Percentiles rank a stretch among this genome's conserved stretches.
phyloP scores from a whole-genome alignment of 2,888 invertebrate genomes.

The Argyresthia goedartella region DNA sequence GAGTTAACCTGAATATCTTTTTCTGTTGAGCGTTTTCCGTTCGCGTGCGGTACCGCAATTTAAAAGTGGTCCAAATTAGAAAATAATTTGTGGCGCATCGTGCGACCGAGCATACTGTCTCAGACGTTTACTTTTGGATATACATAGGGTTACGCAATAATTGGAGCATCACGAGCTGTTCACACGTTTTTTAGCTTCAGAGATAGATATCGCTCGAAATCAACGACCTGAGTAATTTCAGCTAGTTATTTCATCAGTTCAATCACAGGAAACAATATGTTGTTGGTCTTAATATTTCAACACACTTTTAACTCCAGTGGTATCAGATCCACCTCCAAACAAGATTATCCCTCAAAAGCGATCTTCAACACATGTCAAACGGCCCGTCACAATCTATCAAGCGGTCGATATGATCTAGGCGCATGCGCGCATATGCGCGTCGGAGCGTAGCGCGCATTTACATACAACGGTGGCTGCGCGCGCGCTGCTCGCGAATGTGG shows the following conservation, averaged over 20 bases:
- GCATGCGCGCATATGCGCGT: constrained; percentile 11
- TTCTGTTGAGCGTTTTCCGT: constrained; percentile 49
- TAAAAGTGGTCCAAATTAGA: constrained; percentile 66
- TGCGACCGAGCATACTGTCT: constrained; percentile 14
- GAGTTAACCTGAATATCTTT: constrained; percentile 33
- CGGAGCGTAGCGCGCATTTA: constrained; percentile 17
- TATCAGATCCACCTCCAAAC: too few species aligned
- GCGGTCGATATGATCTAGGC: background rate
- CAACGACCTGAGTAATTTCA: too few species aligned
- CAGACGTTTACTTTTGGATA: constrained; percentile 1
- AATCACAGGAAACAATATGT: too few species aligned
- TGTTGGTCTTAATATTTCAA: too few species aligned
- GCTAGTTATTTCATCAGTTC: too few species aligned
- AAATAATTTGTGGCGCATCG: constrained; percentile 53
- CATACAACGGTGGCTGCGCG: constrained; percentile 25
- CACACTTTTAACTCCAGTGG: too few species aligned
- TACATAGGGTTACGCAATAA: constrained; percentile 22
- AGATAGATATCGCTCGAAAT: background rate
- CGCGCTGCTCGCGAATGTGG: constrained; percentile 18
- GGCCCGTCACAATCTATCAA: too few species aligned
- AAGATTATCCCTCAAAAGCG: too few species aligned
- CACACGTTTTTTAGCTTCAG: constrained; percentile 2
- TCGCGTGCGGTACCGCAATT: constrained; percentile 67
- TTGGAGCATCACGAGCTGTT: constrained; percentile 18
- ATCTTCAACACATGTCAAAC: too few species aligned